These are phyloP conservation scores for Macrocentrus cingulum DNA, from an alignment of 1,140 invertebrate genomes.

Conservation along the genomic window DNA sequence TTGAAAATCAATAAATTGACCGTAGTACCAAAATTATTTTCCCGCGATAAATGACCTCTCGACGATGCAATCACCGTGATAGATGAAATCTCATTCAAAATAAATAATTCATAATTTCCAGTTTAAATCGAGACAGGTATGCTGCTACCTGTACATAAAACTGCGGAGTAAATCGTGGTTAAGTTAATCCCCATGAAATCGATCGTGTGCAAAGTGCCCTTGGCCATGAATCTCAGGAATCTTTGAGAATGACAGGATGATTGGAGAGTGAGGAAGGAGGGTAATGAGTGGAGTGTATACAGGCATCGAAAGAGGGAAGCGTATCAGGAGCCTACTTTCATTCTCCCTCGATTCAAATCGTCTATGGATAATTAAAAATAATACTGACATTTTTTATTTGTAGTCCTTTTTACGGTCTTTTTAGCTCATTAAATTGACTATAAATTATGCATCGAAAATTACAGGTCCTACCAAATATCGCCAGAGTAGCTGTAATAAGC, in stretches of 20 bases:
- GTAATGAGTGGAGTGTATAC: slow-evolving; percentile 29
- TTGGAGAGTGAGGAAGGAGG: slow-evolving; percentile 28
- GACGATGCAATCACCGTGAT: too few relatives aligned
- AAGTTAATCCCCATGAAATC: slow-evolving; percentile 26
- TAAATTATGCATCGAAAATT: slow-evolving; percentile 62
- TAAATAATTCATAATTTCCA: too few relatives aligned
- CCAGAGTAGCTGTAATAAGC: slow-evolving; percentile 51
- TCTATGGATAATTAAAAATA: slow-evolving; percentile 58
- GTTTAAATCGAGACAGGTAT: slow-evolving; percentile 18
- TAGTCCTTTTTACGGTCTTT: slow-evolving; percentile 40
- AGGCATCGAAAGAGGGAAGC: slow-evolving; percentile 7
- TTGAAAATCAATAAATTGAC: too few relatives aligned
- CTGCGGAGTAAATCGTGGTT: slow-evolving; percentile 14
- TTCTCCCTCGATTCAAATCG: background rate
- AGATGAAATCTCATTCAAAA: too few relatives aligned
- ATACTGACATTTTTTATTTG: slow-evolving; percentile 43
- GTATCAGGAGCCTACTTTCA: background rate
- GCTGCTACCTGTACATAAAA: slow-evolving; percentile 30
- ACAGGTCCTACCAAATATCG: slow-evolving; percentile 53
- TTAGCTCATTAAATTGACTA: slow-evolving; percentile 59
- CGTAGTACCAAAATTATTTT: too few relatives aligned
- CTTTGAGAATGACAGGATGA: slow-evolving; percentile 34
- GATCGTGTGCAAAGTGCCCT: slow-evolving; percentile 26
- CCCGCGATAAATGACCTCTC: too few relatives aligned
- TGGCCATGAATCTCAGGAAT: slow-evolving; percentile 32